Evolutionary conservation across 2,113 vertebrate species (phyloP), one percentile per base, ranked within the genome.

Genomic region (Struthidea cinerea): DNA sequence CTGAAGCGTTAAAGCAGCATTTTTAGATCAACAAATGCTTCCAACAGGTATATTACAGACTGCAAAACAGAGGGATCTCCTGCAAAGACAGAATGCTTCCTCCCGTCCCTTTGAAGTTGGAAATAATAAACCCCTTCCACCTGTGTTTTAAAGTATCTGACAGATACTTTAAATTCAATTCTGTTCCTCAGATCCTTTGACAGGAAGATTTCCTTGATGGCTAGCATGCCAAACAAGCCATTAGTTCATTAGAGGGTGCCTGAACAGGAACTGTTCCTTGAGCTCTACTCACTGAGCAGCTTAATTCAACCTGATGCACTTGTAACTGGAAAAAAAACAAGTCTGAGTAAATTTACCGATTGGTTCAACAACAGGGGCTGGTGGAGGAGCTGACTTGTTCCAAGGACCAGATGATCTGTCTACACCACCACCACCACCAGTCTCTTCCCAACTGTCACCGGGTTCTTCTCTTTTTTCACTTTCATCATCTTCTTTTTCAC

Each of bases 401-500:
- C 99, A 99, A 64, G 99, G 99, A 46, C 99, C 99, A 50, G 98
- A 98, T 57, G 98, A 89, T 93, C 98, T 99, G 84, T 99, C 99
- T 73, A 98, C 52, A 52, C 42, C 49, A 60, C 94, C 93, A 50
- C 98, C 96, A 53, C 98, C 95, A 71, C 98, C 98, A 67, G 98
- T 98, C 97, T 99, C 99, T 78, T 99, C 99, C 93, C 99, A 99
- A 35, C 98, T 99, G 33, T 98, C 99, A 24, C 99, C 96, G 24
- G 99, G 98, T 91, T 99, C 99, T 96, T 98, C 98, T 97, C 98
- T 98, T 88, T 99, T 99, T 89, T 99, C 99, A 87, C 98, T 98
- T 42, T 99, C 99, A 26, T 99, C 99, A 82, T 99, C 99, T 76
- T 99, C 99, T 83, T 98, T 99, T 97, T 99, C 99, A 90, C 99